Percentiles rank a stretch among this genome's conserved stretches.
phyloP scores from a whole-genome alignment of 2,888 invertebrate species.

The Limenitis camilla region DNA sequence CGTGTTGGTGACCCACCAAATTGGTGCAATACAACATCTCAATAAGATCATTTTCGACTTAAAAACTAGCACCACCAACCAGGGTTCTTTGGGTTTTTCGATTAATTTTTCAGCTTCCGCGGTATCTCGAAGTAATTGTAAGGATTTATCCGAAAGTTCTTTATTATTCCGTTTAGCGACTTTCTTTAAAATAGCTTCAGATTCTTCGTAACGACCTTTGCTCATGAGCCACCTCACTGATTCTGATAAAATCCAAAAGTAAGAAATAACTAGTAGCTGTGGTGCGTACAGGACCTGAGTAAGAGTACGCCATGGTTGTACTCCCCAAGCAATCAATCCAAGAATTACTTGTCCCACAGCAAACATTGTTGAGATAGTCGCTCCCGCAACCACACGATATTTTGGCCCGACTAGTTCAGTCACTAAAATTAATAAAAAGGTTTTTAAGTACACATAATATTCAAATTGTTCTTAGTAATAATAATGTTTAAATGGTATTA shows the following conservation, averaged over 20 bases:
- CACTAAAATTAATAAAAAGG: constrained; percentile 59
- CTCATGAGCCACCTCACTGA: constrained; percentile 86
- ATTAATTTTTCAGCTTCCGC: constrained; percentile 48
- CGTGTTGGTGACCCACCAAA: constrained; percentile 82
- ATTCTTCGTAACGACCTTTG: constrained; percentile 78
- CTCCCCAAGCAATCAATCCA: constrained; percentile 81
- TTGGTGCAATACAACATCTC: constrained; percentile 57
- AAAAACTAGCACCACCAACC: constrained; percentile 48
- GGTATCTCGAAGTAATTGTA: constrained; percentile 52
- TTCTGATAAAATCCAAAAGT: constrained; percentile 83
- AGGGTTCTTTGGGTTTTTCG: constrained; percentile 47
- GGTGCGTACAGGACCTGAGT: constrained; percentile 82
- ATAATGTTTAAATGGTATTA: no score
- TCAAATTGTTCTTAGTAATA: no score
- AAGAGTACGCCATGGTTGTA: constrained; percentile 80
- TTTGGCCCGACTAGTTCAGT: constrained; percentile 86
- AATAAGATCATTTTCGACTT: constrained; percentile 44
- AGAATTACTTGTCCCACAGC: constrained; percentile 83
- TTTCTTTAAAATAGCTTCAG: constrained; percentile 76
- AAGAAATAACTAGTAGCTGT: constrained; percentile 78
- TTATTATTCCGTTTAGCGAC: constrained; percentile 78
- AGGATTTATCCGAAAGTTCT: constrained; percentile 69
- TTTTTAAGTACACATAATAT: no score
- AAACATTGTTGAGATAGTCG: constrained; percentile 82
- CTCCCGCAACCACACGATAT: constrained; percentile 81